These are phyloP conservation scores for Myotis brandtii DNA, from an alignment of 2,113 vertebrate species.

Conservation along the genomic window DNA sequence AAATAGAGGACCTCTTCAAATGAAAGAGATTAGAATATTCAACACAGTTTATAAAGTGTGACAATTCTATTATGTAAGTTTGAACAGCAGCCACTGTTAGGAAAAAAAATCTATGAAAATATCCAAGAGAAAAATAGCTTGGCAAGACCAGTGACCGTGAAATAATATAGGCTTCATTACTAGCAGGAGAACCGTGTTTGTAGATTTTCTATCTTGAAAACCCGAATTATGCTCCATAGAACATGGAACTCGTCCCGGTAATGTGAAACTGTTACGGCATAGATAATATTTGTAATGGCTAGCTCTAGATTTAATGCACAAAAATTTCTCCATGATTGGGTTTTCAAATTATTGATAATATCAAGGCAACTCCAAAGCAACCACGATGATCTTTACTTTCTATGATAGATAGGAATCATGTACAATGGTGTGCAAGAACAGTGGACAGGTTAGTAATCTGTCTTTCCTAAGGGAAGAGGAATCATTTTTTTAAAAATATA, in stretches of 20 bases:
- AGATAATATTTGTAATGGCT: conserved; percentile 38
- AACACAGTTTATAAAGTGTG: conserved; percentile 76
- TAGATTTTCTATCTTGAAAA: conserved; percentile 45
- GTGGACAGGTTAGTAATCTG: not conserved
- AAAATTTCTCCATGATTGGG: conserved; percentile 15
- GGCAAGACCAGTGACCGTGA: conserved; percentile 47
- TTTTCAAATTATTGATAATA: conserved; percentile 42
- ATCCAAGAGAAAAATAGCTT: conserved; percentile 63
- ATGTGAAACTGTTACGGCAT: not conserved
- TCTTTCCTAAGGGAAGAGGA: not conserved
- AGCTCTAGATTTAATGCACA: conserved; percentile 16
- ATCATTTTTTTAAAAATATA: not conserved
- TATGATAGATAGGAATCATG: not conserved
- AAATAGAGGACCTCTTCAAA: conserved; percentile 77
- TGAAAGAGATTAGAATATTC: conserved; percentile 80
- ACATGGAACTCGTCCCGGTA: not conserved
- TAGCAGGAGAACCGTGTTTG: conserved; percentile 29
- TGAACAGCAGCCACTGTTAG: conserved; percentile 70
- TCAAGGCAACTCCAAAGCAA: not conserved
- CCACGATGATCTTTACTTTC: not conserved
- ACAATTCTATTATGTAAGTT: conserved; percentile 79
- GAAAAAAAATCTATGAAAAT: conserved; percentile 63
- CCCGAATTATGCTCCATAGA: conserved; percentile 46
- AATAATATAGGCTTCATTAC: conserved; percentile 71
- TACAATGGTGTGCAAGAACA: not conserved